Evolutionary conservation across 2,888 invertebrate genomes (phyloP).

Genomic region (Watsonalla cultraria): DNA sequence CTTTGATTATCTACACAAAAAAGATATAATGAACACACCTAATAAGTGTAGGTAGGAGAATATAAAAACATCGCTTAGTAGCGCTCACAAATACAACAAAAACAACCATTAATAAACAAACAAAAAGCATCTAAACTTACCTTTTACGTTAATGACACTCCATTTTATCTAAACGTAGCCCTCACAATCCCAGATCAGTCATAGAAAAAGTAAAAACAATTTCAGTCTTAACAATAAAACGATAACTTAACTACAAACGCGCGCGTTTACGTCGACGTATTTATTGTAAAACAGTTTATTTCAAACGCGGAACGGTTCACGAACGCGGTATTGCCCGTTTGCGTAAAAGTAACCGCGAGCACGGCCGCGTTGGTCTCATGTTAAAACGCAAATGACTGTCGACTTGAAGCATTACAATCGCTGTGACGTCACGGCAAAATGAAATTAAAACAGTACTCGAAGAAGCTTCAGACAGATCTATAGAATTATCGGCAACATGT

Average conservation of each 20-base stretch:
- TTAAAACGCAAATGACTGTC: slow-evolving; percentile 59
- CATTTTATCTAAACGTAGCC: slow-evolving; percentile 45
- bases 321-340: slow-evolving; percentile 19
- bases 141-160: slow-evolving; percentile 60
- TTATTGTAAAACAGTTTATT: slow-evolving; percentile 25
- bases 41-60: too few relatives aligned
- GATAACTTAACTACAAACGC: slow-evolving; percentile 33
- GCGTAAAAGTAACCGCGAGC: slow-evolving; percentile 25
- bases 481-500: slow-evolving; percentile 48
- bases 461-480: slow-evolving; percentile 56
- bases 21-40: too few relatives aligned
- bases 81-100: slow-evolving; percentile 29
- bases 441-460: slow-evolving; percentile 53
- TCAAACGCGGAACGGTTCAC: slow-evolving; percentile 34
- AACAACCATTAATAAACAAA: slow-evolving; percentile 38
- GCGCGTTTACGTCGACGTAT: slow-evolving; percentile 32
- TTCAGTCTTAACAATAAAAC: slow-evolving; percentile 23
- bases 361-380: slow-evolving; percentile 57
- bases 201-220: slow-evolving; percentile 32
- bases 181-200: slow-evolving; percentile 30
- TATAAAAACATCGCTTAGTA: not conserved
- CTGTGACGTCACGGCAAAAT: slow-evolving; percentile 55
- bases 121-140: slow-evolving; percentile 47
- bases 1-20: too few relatives aligned
- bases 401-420: slow-evolving; percentile 53